Percentiles rank a stretch among this genome's conserved stretches.
Conservation (phyloP, 2,888 invertebrate genomes). For the Callimorpha dominula region DNA sequence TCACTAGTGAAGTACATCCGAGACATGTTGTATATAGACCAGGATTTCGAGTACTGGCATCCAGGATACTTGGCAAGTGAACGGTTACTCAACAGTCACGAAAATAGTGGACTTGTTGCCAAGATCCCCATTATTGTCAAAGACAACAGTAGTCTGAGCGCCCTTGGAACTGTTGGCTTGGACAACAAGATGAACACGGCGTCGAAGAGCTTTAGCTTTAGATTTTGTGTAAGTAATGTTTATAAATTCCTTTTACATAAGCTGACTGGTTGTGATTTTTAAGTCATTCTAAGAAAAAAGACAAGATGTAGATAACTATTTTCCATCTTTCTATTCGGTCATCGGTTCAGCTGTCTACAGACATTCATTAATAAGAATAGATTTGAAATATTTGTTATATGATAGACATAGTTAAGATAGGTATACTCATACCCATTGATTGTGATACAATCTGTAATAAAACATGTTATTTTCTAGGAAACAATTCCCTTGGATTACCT, state of each 20-base stretch:
- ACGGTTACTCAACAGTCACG: constrained; percentile 40
- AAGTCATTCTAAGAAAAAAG: no score
- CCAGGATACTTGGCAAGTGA: constrained; percentile 3
- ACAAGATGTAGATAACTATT: no score
- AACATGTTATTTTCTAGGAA: constrained; percentile 41
- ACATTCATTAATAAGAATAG: no score
- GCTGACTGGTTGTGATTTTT: no score
- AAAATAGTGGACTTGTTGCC: constrained; percentile 26
- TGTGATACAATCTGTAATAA: not conserved
- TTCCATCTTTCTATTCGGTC: no score
- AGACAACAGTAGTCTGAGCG: constrained; percentile 42
- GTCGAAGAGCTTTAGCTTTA: constrained; percentile 20
- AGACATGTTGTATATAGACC: not conserved
- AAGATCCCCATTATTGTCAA: constrained; percentile 39
- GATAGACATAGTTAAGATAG: no score
- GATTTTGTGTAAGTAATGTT: constrained; percentile 26
- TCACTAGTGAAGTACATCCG: no score
- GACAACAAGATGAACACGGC: constrained; percentile 18
- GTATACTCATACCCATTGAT: not conserved
- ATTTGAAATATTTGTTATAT: no score
- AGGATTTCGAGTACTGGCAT: not conserved
- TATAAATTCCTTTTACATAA: no score
- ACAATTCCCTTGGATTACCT: constrained; percentile 56
- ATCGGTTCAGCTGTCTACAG: no score
- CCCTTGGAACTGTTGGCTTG: constrained; percentile 23